Percentiles rank a stretch among this genome's conserved stretches.
These are phyloP conservation scores for Incurvaria masculella DNA, from an alignment of 2,888 invertebrate genomes.

Conservation along the genomic window DNA sequence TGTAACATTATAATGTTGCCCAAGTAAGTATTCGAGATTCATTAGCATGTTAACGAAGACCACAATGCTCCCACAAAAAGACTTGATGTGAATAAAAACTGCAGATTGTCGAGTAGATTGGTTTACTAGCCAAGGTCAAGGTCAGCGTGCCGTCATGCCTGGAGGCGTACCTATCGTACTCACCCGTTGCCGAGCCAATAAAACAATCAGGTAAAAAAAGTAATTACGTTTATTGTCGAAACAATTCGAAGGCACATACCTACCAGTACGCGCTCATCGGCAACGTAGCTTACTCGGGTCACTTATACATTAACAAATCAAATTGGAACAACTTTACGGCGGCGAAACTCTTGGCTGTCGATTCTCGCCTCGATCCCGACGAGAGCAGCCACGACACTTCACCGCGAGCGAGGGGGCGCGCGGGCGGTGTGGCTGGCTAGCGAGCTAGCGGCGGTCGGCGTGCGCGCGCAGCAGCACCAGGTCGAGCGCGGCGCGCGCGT, in stretches of 20 bases:
- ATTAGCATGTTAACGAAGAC: no score
- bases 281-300: constrained; percentile 39
- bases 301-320: constrained; percentile 26
- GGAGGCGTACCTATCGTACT: no score
- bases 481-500: constrained; percentile 87
- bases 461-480: constrained; percentile 77
- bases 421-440: constrained; percentile 44
- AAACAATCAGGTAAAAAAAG: constrained; percentile 21
- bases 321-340: not conserved
- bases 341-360: not conserved
- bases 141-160: not conserved
- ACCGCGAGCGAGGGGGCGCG: constrained; percentile 5
- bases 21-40: no score
- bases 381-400: not conserved
- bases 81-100: no score
- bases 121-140: not conserved
- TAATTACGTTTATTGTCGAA: constrained; percentile 51
- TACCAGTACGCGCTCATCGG: constrained; percentile 47
- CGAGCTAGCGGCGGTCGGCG: constrained; percentile 35
- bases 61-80: no score
- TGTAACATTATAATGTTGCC: no score
- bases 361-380: not conserved
- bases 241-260: constrained; percentile 56
- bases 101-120: not conserved
- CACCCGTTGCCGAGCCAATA: not conserved